Evolutionary conservation across 92 coral and sea anemone species (phyloP), one percentile per base, ranked within the genome.

Genomic region (Actinernus sp.): DNA sequence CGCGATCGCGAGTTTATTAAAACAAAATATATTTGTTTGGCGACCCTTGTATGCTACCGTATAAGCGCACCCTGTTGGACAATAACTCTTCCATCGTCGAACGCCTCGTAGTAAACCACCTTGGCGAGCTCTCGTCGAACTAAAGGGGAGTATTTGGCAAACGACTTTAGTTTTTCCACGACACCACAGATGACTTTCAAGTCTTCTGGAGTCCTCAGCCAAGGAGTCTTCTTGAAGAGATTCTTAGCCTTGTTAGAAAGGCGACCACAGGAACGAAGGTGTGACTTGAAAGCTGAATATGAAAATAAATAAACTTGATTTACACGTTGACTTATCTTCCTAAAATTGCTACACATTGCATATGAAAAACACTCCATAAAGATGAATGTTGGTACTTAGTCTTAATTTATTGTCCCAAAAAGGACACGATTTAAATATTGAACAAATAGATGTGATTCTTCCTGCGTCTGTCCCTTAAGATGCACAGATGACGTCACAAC

Each of bases 21-120:
- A n/a, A n/a, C n/a, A n/a, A n/a, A n/a, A n/a, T n/a, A n/a, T n/a
- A n/a, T n/a, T n/a, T n/a, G n/a, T n/a, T n/a, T n/a, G n/a, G n/a
- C n/a, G n/a, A n/a, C n/a, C n/a, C n/a, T n/a, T n/a, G n/a, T n/a
- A n/a, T n/a, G n/a, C n/a, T n/a, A n/a, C n/a, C n/a, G n/a, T n/a
- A n/a, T n/a, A 12, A 11, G 7, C 47, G 23, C 76, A 92, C 98
- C 98, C 88, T 88, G 98, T 12, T 86, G 91, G 19, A 92, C 96
- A 2, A 92, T 68, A 11, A 88, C 61, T 36, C 90, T 60, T 17
- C 80, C 87, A 19, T 78, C 73, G 46, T 67, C 92, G 71, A 75
- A 88, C 23, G 77, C 62, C 46, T 90, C 88, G 44, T 79, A 88
- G 58, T 80, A 76, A n/a, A 85, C 89, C 55, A 88, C 81, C 55